Base-by-base conservation (phyloP, 2,113 vertebrate genomes). In the Nesospiza acunhae region DNA sequence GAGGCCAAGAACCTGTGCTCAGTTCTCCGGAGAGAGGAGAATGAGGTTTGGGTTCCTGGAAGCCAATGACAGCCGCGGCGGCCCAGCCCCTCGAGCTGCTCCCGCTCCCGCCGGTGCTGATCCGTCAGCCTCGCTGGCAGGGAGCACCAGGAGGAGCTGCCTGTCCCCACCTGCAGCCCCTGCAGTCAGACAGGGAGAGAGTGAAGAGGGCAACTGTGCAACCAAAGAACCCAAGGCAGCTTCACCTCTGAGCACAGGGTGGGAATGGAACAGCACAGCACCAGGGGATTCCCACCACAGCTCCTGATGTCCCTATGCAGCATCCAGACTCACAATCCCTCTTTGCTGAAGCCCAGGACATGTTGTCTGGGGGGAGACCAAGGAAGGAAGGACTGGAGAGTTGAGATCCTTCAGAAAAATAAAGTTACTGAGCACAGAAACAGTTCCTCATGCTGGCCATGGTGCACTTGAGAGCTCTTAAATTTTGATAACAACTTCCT, bases 71-170 rank as follows among this genome's bases (percentile, higher is more conserved):
- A 50, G 50, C 19, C 3, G 0, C 3, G 46, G 28, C 44, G 56
- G 67, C 46, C 23, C 0, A 0, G 22, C 66, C 67, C 66, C 6
- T 2, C 0, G 1, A 50, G 60, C 60, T 78, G 55, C 55, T 13
- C 10, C 53, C 0, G 2, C 42, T 88, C 37, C 47, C 33, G 59
- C 49, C 7, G 17, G 37, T 0, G 0, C 20, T 9, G 69, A 37
- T 3, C 39, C 3, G 1, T 2, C 13, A 27, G 31, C 39, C 27
- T 16, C 24, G 1, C 35, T 22, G 73, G 67, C 67, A 30, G 52
- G 10, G 18, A 1, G 2, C 42, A 27, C 6, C 52, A 31, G 37
- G 30, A 33, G 14, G 10, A 41, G 58, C 9, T 49, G 77, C 13
- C 24, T 31, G 49, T 6, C 35, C 49, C n/a, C 31, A 6, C 1